These are phyloP conservation scores for Podarcis muralis DNA, from an alignment of 2,113 vertebrate genomes.

Conservation along the genomic window DNA sequence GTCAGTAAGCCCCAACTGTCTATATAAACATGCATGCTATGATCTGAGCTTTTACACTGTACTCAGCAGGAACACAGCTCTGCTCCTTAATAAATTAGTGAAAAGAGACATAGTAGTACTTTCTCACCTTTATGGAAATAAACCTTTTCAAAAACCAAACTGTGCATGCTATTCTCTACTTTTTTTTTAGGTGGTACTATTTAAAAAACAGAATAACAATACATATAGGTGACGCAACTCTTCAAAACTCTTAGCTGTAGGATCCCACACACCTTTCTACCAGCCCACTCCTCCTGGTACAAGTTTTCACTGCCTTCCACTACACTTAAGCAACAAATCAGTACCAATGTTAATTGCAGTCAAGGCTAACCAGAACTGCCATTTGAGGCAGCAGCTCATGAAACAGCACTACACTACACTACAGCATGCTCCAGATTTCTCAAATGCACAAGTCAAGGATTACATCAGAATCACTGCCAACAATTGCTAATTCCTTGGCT, in stretches of 20 bases:
- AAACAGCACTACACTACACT: no score
- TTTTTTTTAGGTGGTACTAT: background rate
- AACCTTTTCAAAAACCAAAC: background rate
- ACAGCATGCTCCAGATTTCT: background rate
- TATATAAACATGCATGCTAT: background rate
- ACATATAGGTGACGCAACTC: background rate
- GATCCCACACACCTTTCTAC: background rate
- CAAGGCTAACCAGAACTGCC: background rate
- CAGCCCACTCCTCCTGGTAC: background rate
- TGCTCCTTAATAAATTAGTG: background rate
- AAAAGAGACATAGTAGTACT: background rate
- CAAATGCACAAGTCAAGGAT: background rate
- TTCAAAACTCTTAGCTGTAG: background rate
- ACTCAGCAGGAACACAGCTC: background rate
- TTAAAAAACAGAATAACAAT: no score
- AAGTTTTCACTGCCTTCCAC: background rate
- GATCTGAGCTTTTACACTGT: background rate
- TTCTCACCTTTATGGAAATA: slow-evolving; percentile 16
- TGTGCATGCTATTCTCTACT: no score
- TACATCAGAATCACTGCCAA: background rate
- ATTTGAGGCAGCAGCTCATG: background rate
- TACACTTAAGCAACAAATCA: background rate
- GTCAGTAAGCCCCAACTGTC: background rate
- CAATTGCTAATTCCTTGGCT: background rate
- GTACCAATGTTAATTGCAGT: background rate